Base-by-base conservation (phyloP, 2,797 vertebrate species). In the Masticophis lateralis region DNA sequence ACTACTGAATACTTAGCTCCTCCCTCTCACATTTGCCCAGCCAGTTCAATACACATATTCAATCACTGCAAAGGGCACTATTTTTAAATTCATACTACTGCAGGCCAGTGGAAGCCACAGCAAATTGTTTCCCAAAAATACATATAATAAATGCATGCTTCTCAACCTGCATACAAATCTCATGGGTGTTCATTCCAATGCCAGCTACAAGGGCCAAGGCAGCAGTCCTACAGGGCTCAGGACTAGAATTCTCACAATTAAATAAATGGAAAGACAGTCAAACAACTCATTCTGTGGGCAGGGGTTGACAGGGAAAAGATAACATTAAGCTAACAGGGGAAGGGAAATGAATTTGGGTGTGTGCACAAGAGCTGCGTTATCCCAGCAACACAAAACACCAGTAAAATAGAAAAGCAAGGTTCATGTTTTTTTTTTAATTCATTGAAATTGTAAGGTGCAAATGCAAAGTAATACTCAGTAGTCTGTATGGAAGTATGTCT, bases 121-220 rank as follows among this genome's bases (percentile, higher is more conserved):
- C 53, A 63, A 93, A 91, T 87, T 89, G n/a, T 56, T 93, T 86
- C 86, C 90, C 47, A 57, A 89, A 43, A 89, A 91, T 89, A 22
- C 69, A 6, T 28, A 89, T 61, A 61, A 69, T 55, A 90, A 43
- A 57, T 93, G 83, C 87, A 91, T 69, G 60, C 57, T 25, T 83
- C 57, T 66, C 51, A 47, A 37, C 20, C 25, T 56, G 27, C 59
- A 66, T n/a, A 32, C 43, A 89, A 93, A 53, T 60, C 69, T 89
- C 55, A 61, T 86, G 57, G 56, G 61, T 13, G 55, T 91, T 91
- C 32, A 14, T 59, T 91, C 69, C 18, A 86, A 79, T 89, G 90
- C 69, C 57, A 91, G 43, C 47, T 91, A 88, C 28, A 55, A 60
- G 16, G 90, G 53, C 60, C 79, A 90, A 90, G n/a, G 27, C 89